phyloP scores from a whole-genome alignment of 2,888 invertebrate species.

The Sphinx pinastri region DNA sequence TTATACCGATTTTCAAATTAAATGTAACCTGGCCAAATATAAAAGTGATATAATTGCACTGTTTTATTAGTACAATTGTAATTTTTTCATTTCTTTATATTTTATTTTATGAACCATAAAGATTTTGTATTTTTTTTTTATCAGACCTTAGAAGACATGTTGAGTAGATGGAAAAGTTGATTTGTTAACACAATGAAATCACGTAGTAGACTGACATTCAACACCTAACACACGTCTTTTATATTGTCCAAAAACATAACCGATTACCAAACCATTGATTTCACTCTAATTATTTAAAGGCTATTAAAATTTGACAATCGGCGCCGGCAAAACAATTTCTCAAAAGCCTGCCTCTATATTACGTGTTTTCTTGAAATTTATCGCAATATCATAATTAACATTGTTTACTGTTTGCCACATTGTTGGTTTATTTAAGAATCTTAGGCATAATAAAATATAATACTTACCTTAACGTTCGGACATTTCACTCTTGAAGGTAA shows the following conservation, averaged over 20 bases:
- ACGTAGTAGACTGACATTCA: conserved; percentile 20
- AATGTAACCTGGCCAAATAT: too few relatives aligned
- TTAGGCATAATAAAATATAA: neutral
- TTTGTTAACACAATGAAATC: conserved; percentile 19
- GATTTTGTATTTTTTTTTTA: too few relatives aligned
- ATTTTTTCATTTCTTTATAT: too few relatives aligned
- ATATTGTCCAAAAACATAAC: conserved; percentile 30
- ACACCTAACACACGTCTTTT: conserved; percentile 27
- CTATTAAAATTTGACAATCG: conserved; percentile 21
- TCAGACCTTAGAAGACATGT: conserved; percentile 26
- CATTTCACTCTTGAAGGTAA: neutral
- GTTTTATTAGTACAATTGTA: too few relatives aligned
- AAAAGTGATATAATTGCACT: too few relatives aligned
- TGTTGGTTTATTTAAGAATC: conserved; percentile 12
- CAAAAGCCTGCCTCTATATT: conserved; percentile 6
- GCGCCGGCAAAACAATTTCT: neutral
- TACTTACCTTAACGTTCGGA: neutral
- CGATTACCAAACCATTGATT: conserved; percentile 28
- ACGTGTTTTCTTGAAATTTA: conserved; percentile 1
- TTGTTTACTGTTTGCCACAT: conserved; percentile 1
- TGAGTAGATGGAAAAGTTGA: conserved; percentile 21
- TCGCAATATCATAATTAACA: neutral
- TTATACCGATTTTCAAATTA: too few relatives aligned
- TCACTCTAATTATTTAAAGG: conserved; percentile 26
- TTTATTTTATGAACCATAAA: too few relatives aligned